These are phyloP conservation scores for Agriopis aurantiaria DNA, from an alignment of 2,888 invertebrate genomes.

Conservation along the genomic window DNA sequence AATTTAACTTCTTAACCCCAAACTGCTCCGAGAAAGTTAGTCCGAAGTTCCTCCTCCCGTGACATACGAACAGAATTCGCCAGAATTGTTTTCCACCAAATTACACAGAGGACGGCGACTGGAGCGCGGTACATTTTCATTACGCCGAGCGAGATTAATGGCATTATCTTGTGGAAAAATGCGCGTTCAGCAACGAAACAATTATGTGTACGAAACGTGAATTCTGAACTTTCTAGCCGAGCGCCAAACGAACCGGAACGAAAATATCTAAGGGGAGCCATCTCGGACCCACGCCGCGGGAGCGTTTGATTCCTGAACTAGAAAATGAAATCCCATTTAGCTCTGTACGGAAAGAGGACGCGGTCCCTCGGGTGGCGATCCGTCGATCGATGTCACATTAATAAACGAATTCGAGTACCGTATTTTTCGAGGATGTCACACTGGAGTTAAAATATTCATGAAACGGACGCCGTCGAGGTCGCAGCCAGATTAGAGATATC, in stretches of 20 bases:
- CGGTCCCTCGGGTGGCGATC: constrained; percentile 59
- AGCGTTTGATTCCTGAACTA: constrained; percentile 81
- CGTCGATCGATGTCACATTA: constrained; percentile 75
- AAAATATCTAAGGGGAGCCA: constrained; percentile 65
- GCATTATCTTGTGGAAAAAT: constrained; percentile 78
- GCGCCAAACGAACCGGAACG: constrained; percentile 64
- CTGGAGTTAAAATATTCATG: constrained; percentile 81
- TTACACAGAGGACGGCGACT: constrained; percentile 58
- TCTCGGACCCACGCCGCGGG: constrained; percentile 61
- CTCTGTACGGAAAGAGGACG: constrained; percentile 60
- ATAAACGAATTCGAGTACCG: constrained; percentile 74
- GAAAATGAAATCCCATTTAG: constrained; percentile 83
- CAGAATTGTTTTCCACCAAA: constrained; percentile 65
- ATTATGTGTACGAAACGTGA: constrained; percentile 64
- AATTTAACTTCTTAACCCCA: constrained; percentile 65
- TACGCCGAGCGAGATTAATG: constrained; percentile 73
- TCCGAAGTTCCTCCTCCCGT: constrained; percentile 52
- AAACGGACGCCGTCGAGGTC: constrained; percentile 69
- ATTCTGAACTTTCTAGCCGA: constrained; percentile 52
- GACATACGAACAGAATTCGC: constrained; percentile 59
- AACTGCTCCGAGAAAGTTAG: constrained; percentile 52
- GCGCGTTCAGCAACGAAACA: constrained; percentile 69
- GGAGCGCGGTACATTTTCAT: constrained; percentile 72
- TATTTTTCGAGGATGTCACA: constrained; percentile 74
- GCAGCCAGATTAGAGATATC: constrained; percentile 71